Evolutionary conservation across 1,140 invertebrate species (phyloP), one percentile per base, ranked within the genome.

Genomic region (Cheumatopsyche charites): DNA sequence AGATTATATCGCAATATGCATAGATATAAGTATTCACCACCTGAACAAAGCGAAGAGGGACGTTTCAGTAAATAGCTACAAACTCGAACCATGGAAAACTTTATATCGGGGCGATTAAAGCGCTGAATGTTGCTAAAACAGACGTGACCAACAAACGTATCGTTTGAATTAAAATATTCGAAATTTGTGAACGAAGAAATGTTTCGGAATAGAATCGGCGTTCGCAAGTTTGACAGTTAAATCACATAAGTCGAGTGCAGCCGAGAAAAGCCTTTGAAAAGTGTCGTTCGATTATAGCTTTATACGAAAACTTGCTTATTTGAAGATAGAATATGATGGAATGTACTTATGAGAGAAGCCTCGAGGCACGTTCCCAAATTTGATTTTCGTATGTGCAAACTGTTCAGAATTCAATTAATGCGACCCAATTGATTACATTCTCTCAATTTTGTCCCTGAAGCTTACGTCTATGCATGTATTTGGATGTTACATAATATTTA

Each of bases 221-320:
- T n/a, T n/a, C n/a, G n/a, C n/a, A n/a, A n/a, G n/a, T n/a, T n/a
- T n/a, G n/a, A n/a, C n/a, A n/a, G n/a, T n/a, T n/a, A n/a, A n/a
- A n/a, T n/a, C n/a, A n/a, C n/a, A n/a, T n/a, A n/a, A n/a, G n/a
- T n/a, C n/a, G n/a, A n/a, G n/a, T n/a, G n/a, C n/a, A n/a, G n/a
- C n/a, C n/a, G n/a, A n/a, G n/a, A n/a, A n/a, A n/a, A n/a, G n/a
- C n/a, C n/a, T n/a, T n/a, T n/a, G n/a, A 62, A 21, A 23, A 21
- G 58, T 58, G 52, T 62, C 26, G 58, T 62, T 19, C 26, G 26
- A 62, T 62, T 26, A 36, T 26, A 19, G 58, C 25, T 62, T 62
- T 62, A 13, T 25, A 29, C 23, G 58, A 29, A 2, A 62, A 26
- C 25, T 4, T 23, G 3, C 29, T 36, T 36, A 29, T 29, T 23